These are phyloP conservation scores for Calyptommatus sinebrachiatus DNA, from an alignment of 2,113 vertebrate genomes.

Conservation along the genomic window DNA sequence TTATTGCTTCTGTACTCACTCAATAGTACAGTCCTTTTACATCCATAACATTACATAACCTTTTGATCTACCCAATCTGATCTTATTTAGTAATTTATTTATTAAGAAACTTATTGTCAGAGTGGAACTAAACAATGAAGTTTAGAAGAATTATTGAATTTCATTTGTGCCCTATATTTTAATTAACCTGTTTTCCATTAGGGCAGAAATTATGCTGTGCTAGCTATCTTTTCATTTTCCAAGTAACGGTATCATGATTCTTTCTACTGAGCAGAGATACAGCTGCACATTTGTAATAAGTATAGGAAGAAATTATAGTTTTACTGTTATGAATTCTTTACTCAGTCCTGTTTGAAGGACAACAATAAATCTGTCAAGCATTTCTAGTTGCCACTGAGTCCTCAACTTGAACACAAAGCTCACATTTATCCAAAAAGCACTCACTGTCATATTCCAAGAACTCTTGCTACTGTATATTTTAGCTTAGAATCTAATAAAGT, in stretches of 20 bases:
- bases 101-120: neutral
- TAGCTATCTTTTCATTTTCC: neutral
- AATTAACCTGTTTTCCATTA: neutral
- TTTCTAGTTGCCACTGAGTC: slow-evolving; percentile 65
- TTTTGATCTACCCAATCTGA: too few relatives aligned
- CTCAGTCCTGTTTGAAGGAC: slow-evolving; percentile 51
- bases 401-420: slow-evolving; percentile 50
- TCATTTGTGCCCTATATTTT: neutral
- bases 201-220: fast-evolving
- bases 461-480: slow-evolving; percentile 61
- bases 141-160: neutral
- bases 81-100: too few relatives aligned
- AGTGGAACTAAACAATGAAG: neutral
- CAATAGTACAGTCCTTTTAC: too few relatives aligned
- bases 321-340: slow-evolving; percentile 5
- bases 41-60: too few relatives aligned
- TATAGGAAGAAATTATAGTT: slow-evolving; percentile 24
- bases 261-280: neutral
- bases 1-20: too few relatives aligned
- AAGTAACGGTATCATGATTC: fast-evolving
- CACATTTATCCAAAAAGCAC: slow-evolving; percentile 36
- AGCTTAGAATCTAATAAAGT: slow-evolving; percentile 56
- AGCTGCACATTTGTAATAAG: slow-evolving; percentile 18
- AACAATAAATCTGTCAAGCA: slow-evolving; percentile 58
- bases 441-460: slow-evolving; percentile 39